Conservation (phyloP, 2,797 vertebrate genomes). For the Molossus molossus region DNA sequence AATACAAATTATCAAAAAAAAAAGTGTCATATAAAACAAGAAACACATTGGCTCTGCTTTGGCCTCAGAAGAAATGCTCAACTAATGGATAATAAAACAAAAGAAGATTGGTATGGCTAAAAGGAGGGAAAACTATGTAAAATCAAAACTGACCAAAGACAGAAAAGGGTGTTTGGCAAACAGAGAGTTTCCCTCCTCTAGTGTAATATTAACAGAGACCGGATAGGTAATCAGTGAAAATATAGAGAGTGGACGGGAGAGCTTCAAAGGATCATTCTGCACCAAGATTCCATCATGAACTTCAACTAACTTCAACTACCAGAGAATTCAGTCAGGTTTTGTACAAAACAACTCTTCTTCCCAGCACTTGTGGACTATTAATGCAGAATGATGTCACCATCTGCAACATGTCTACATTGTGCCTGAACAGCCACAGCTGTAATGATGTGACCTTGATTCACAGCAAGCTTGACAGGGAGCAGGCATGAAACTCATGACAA, state of each 20-base stretch:
- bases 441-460: background rate
- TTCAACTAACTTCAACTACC: background rate
- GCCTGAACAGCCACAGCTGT: background rate
- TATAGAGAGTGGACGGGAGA: background rate
- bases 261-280: background rate
- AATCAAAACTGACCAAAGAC: conserved; percentile 56
- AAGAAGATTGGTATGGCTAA: background rate
- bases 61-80: conserved; percentile 50
- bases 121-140: conserved; percentile 4
- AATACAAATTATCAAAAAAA: conserved; percentile 47
- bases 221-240: background rate
- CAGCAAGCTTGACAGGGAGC: background rate
- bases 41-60: background rate
- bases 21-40: background rate
- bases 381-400: background rate
- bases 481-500: background rate
- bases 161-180: background rate
- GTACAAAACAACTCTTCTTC: conserved; percentile 1
- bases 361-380: background rate
- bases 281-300: background rate
- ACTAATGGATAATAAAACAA: conserved; percentile 3
- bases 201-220: background rate
- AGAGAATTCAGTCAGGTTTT: background rate
- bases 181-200: background rate
- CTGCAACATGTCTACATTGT: background rate